Conservation (phyloP, 2,888 invertebrate genomes). For the Drosophila subquinaria region DNA sequence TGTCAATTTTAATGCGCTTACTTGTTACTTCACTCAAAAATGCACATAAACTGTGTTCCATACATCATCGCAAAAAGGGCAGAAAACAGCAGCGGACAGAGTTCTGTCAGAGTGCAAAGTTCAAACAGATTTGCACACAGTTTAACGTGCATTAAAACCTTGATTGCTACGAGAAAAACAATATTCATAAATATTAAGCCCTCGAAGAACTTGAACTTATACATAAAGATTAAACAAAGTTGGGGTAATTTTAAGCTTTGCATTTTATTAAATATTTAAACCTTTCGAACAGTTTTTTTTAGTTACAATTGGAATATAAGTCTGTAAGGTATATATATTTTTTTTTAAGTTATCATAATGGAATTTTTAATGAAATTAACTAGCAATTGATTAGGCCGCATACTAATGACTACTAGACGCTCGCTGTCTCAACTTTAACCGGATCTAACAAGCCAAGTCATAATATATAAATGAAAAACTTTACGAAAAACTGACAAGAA, state of each 20-base stretch:
- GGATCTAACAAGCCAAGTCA: slow-evolving; percentile 45
- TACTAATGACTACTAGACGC: slow-evolving; percentile 48
- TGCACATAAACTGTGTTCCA: slow-evolving; percentile 30
- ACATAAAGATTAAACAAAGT: neutral
- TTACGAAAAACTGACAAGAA: slow-evolving; percentile 54
- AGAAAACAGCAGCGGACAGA: neutral
- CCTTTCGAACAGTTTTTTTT: slow-evolving; percentile 15
- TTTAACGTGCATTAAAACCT: slow-evolving; percentile 9
- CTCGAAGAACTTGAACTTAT: neutral
- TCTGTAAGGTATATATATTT: neutral
- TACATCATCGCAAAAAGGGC: slow-evolving; percentile 19
- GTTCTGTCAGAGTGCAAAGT: slow-evolving; percentile 50
- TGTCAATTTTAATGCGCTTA: slow-evolving; percentile 72
- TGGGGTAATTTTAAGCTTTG: neutral
- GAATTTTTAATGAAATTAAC: slow-evolving; percentile 55
- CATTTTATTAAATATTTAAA: slow-evolving; percentile 34
- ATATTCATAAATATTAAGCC: slow-evolving; percentile 1
- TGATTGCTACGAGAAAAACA: slow-evolving; percentile 11
- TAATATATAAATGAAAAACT: slow-evolving; percentile 64
- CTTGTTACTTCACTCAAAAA: slow-evolving; percentile 43
- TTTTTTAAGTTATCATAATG: slow-evolving; percentile 40
- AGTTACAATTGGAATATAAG: slow-evolving; percentile 32
- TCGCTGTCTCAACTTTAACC: slow-evolving; percentile 17
- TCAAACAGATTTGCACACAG: slow-evolving; percentile 49
- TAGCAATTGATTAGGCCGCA: slow-evolving; percentile 62